A percentile compares a stretch with the other conserved stretches of the same genome.
Evolutionary conservation across 2,888 invertebrate genomes (phyloP).

Genomic region (Lepeophtheirus nordmannii): DNA sequence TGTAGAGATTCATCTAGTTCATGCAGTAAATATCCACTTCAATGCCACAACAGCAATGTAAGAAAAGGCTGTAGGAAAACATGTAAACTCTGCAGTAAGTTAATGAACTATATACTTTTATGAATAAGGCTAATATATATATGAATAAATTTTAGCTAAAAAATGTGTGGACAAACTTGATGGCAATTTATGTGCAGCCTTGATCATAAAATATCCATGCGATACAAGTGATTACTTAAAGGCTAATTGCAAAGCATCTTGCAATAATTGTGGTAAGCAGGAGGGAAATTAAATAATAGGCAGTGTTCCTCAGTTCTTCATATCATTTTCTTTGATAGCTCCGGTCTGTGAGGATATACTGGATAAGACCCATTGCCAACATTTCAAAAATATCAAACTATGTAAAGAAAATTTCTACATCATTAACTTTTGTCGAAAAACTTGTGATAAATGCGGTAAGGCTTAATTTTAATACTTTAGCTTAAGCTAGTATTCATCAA

Average conservation of each 20-base stretch:
- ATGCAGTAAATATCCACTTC: not conserved
- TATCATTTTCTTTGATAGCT: not conserved
- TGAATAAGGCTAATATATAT: not conserved
- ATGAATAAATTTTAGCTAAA: not conserved
- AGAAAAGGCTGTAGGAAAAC: not conserved
- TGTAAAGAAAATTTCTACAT: not conserved
- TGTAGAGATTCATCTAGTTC: not conserved
- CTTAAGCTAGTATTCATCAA: too few relatives aligned
- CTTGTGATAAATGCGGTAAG: conserved; percentile 3
- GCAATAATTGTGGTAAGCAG: not conserved
- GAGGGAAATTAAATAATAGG: not conserved
- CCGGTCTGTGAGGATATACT: not conserved
- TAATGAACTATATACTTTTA: not conserved
- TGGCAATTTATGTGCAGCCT: not conserved
- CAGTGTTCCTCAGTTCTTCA: not conserved
- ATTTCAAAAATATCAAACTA: not conserved
- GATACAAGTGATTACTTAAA: not conserved
- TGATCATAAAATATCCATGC: not conserved
- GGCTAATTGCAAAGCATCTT: not conserved
- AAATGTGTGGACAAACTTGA: not conserved
- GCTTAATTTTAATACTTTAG: not conserved
- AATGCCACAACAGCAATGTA: not conserved
- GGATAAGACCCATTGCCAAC: not conserved
- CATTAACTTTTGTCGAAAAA: not conserved
- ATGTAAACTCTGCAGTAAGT: conserved; percentile 4